Percentiles rank a stretch among this genome's conserved stretches.
Evolutionary conservation across 2,113 vertebrate genomes (phyloP).

Genomic region (Rissa tridactyla): DNA sequence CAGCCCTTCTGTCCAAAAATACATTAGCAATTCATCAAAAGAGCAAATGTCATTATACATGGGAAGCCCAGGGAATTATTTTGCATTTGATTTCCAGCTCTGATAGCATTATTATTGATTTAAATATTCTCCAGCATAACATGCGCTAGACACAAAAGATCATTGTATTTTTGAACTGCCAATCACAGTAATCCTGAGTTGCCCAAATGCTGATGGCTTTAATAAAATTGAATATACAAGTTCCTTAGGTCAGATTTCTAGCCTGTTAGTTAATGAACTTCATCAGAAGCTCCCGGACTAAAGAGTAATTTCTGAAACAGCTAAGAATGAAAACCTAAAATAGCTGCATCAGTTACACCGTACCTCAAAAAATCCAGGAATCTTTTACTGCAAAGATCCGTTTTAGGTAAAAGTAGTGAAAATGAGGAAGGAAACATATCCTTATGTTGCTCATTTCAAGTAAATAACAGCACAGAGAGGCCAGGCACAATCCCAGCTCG

Average conservation of each 20-base stretch:
- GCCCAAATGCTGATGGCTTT: conserved; percentile 66
- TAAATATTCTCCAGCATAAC: conserved; percentile 71
- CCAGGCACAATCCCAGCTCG: neutral
- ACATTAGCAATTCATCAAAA: conserved; percentile 84
- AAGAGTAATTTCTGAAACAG: neutral
- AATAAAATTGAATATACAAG: conserved; percentile 27
- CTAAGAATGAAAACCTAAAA: neutral
- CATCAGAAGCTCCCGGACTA: neutral
- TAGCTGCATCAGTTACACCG: neutral
- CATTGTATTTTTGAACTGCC: conserved; percentile 79
- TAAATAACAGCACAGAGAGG: neutral
- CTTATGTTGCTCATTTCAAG: neutral
- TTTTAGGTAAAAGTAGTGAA: neutral
- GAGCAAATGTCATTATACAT: conserved; percentile 77
- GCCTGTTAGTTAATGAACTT: conserved; percentile 39
- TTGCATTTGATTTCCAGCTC: conserved; percentile 85
- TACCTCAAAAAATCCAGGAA: neutral
- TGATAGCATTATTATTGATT: conserved; percentile 87
- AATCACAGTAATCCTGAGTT: conserved; percentile 76
- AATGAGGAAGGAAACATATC: neutral
- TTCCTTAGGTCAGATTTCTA: conserved; percentile 6
- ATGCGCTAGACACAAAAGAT: conserved; percentile 79
- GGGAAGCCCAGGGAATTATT: conserved; percentile 78
- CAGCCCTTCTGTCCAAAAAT: conserved; percentile 61
- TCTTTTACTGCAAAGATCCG: neutral